Base-by-base conservation (phyloP, 2,113 vertebrate genomes). In the Sinocyclocheilus grahami region DNA sequence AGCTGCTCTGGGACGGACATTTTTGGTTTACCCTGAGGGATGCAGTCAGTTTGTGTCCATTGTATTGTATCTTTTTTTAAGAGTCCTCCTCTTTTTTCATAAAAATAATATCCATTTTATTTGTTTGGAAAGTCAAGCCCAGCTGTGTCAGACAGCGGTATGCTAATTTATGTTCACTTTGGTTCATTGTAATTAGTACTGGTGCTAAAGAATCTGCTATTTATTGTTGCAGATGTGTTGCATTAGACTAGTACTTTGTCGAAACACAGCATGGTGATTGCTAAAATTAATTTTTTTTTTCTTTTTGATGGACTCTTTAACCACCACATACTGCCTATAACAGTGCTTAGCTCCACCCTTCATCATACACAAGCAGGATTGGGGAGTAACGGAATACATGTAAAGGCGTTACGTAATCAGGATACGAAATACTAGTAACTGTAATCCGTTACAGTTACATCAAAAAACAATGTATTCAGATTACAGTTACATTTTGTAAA, bases 201-300 rank as follows among this genome's bases (percentile, higher is more conserved):
- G 48, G n/a, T 46, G 83, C 83, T 55, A 81, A 76, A 27, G 67
- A 18, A 62, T 37, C 12, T 16, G 42, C 37, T 63, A 63, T 85
- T 30, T 18, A 71, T 39, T 81, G 42, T 87, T 84, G 82, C 82
- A 67, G 53, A 82, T 42, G 85, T 86, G 79, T 85, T 85, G 83
- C 82, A 24, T 30, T 86, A 69, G 30, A 75, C n/a, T 12, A 42
- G 81, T 37, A 24, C 24, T 82, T 87, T 58, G 16, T 12, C 9
- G 12, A 82, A 82, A 82, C 37, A 87, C 33, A 48, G 27, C 10
- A 37, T 27, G 30, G 10, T 76, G 69, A 77, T 82, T 76, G 58
- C 39, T 80, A 60, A 86, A 63, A 79, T 33, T 72, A 55, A 14
- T 2, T 30, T 30, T 30, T 30, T 30, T 30, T 72, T 78, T 16